Conservation (phyloP, 2,888 invertebrate species). For the Hydriomena furcata region DNA sequence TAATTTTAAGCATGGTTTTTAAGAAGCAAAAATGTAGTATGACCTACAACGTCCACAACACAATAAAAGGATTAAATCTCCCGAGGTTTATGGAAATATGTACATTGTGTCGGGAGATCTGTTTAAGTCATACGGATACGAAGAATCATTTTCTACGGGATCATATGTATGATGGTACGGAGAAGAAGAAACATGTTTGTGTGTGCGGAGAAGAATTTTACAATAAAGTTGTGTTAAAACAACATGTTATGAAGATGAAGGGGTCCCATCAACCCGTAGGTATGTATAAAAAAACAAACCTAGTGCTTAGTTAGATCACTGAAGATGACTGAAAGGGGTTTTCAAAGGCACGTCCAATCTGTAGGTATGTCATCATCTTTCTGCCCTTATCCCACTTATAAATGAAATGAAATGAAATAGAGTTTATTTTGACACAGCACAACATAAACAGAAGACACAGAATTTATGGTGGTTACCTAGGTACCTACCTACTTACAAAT, state of each 20-base stretch:
- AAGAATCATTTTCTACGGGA: constrained; percentile 41
- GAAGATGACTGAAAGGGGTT: too few relatives aligned
- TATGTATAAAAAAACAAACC: too few relatives aligned
- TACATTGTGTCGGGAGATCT: constrained; percentile 57
- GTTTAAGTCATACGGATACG: constrained; percentile 33
- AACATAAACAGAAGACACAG: too few relatives aligned
- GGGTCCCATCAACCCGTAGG: constrained; percentile 33
- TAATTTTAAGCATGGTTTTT: constrained; percentile 34
- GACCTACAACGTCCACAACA: constrained; percentile 26
- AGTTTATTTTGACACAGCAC: too few relatives aligned
- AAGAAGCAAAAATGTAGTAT: neutral
- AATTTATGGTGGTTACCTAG: too few relatives aligned
- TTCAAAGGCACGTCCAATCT: too few relatives aligned
- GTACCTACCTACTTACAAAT: too few relatives aligned
- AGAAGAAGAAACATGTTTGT: constrained; percentile 40
- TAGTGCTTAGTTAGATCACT: too few relatives aligned
- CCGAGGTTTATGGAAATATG: constrained; percentile 45
- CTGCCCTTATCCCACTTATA: too few relatives aligned
- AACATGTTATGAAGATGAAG: constrained; percentile 53
- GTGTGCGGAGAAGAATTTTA: constrained; percentile 53
- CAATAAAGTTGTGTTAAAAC: constrained; percentile 54
- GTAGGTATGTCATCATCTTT: too few relatives aligned
- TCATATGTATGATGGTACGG: constrained; percentile 24
- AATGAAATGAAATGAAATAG: too few relatives aligned
- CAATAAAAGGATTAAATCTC: constrained; percentile 42